Evolutionary conservation across 2,797 vertebrate genomes (phyloP).

Genomic region (Podarcis lilfordi): DNA sequence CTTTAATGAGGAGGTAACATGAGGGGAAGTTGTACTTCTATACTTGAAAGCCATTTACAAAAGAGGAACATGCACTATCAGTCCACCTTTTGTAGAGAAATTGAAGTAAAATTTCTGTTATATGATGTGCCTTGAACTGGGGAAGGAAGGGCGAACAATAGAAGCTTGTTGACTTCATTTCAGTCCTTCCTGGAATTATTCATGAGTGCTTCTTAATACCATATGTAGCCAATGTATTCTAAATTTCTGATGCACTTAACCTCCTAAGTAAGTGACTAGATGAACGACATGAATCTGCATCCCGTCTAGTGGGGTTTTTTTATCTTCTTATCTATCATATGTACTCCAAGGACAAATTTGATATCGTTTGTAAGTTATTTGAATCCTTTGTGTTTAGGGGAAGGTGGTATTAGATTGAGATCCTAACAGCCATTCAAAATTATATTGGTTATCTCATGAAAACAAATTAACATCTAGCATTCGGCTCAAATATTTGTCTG

Average conservation of each 20-base stretch:
- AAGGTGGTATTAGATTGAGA: background rate
- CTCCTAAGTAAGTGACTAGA: background rate
- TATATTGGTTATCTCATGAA: background rate
- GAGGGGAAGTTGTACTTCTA: background rate
- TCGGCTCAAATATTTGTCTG: background rate
- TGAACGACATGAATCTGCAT: background rate
- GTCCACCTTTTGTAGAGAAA: background rate
- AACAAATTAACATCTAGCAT: background rate
- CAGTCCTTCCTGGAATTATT: background rate
- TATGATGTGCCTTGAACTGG: background rate
- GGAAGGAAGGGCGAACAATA: background rate
- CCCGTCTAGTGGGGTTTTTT: slow-evolving; percentile 10
- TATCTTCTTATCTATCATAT: background rate
- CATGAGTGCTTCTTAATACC: background rate
- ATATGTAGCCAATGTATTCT: background rate
- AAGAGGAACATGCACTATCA: background rate
- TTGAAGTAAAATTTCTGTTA: background rate
- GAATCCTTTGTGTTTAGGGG: background rate
- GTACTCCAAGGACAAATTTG: background rate
- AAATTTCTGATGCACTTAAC: background rate
- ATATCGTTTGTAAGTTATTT: background rate
- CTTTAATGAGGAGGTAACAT: background rate
- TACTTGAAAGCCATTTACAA: slow-evolving; percentile 20
- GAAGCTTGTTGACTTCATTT: background rate
- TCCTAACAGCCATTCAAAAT: background rate